Evolutionary conservation across 2,113 vertebrate genomes (phyloP), one percentile per base, ranked within the genome.

Genomic region (Oryzias woworae): DNA sequence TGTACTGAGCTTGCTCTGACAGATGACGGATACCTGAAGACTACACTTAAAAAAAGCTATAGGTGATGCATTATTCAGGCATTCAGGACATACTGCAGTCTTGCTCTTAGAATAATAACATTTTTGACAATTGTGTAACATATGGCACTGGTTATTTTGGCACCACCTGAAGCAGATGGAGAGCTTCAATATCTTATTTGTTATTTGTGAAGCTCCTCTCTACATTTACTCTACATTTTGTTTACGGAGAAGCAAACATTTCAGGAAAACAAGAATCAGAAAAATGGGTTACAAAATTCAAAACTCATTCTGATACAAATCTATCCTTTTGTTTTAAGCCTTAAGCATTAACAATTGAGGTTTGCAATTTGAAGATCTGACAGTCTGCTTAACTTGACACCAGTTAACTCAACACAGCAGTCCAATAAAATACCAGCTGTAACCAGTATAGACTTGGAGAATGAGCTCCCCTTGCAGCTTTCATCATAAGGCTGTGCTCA

Each of bases 1-100:
- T n/a, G 54, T 43, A 4, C 18, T 55, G 16, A 63, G 54, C n/a
- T 24, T 48, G 61, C 59, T 18, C 55, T 59, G n/a, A 51, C 31
- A 62, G 59, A 55, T 66, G 45, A 17, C 46, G 71, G 67, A 52
- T 59, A 63, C 62, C 76, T 70, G 55, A 66, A 54, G 69, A 68
- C 62, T 51, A 47, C 68, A 48, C 55, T 45, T 75, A 28, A 36
- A 41, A 20, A 45, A 71, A 65, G 71, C 51, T 60, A 67, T 49
- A 51, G 0, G 0, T 17, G 45, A 71, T 84, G 56, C 44, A 83
- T 89, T 77, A 82, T 80, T 81, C 80, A 85, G 78, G 65, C 51
- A 56, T 57, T 50, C 52, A 20, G 55, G 60, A 67, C 66, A 65
- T 53, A 61, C 61, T 61, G 66, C 2, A 57, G 55, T 5, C 57